Base-by-base conservation (phyloP, 2,888 invertebrate genomes). In the Drosophila acutilabella region DNA sequence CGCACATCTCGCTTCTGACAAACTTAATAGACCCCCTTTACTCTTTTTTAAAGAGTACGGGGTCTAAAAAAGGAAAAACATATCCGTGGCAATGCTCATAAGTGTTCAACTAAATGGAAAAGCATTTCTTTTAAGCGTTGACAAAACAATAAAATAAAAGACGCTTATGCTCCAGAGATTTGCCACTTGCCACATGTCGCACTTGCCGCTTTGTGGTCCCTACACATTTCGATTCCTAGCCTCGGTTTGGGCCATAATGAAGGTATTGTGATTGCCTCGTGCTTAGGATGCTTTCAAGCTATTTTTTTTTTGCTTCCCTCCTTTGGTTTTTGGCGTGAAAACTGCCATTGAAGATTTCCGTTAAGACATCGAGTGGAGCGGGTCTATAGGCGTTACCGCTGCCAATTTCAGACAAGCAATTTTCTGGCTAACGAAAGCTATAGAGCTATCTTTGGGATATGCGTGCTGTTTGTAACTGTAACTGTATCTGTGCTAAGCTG, bases 41-140 rank as follows among this genome's bases (percentile, higher is more conserved):
- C n/a, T n/a, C n/a, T n/a, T n/a, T n/a, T n/a, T n/a, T n/a, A n/a
- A n/a, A n/a, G n/a, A n/a, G n/a, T n/a, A n/a, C n/a, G n/a, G n/a
- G n/a, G n/a, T n/a, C n/a, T n/a, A 20, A 20, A 20, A 20, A 23
- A 23, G 6, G 23, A 64, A 77, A 30, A 80, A 81, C 81, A 81
- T 80, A 81, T 86, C 80, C 76, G 71, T 64, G 69, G 80, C 83
- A 81, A 84, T 83, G 74, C 84, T 85, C 84, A 86, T 85, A 88
- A 85, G 85, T 84, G 89, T 86, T 88, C 74, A 84, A 81, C 86
- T 88, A 88, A 88, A 89, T 89, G 89, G 87, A 82, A 88, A 83
- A 87, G 77, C 83, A 86, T 80, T 86, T 88, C 82, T 88, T 83
- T 89, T 85, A 81, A 88, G 87, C 83, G 78, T 83, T 87, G 80